Evolutionary conservation across 1,140 invertebrate species (phyloP), one percentile per base, ranked within the genome.

Genomic region (Trachymyrmex septentrionalis): DNA sequence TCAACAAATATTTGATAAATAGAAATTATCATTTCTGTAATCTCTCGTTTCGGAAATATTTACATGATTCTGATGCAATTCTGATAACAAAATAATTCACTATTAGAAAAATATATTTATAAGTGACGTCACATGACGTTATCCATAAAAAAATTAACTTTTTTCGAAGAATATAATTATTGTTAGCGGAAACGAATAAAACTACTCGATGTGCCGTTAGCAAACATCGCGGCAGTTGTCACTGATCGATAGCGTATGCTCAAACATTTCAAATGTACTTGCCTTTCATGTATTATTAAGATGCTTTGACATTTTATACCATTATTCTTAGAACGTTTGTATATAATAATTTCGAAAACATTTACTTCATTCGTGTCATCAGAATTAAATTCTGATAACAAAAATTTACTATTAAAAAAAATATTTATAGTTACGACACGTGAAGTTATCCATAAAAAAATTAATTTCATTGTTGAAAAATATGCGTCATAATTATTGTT

Each of bases 161-260:
- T 10, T 1, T 30, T 64, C 1, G 19, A n/a, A 64, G 19, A 48
- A 48, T 30, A 19, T 77, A 63, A n/a, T 66, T 44, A 48, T 6
- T 14, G 6, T 66, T 44, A 44, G 34, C 0, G 38, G 24, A 78
- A 78, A 53, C 34, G 59, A 78, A 78, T 66, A 50, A 19, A 63
- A 30, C 73, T 48, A 21, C 24, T 64, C 10, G 16, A 9, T 14
- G 16, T 64, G 61, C 12, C 38, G 10, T 64, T 66, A 16, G 59
- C 38, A 48, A 78, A 66, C 61, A 53, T n/a, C 16, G 12, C 44
- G 30, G 64, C 59, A 21, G 61, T 78, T 78, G 34, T 77, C 61
- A 27, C 21, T 78, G 76, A 78, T 78, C 76, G 76, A 66, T 66
- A 61, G 30, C 21, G 14, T 76, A 44, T 44, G 44, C 76, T 78